Conservation (phyloP, 2,888 invertebrate species). For the Lapara coniferarum region DNA sequence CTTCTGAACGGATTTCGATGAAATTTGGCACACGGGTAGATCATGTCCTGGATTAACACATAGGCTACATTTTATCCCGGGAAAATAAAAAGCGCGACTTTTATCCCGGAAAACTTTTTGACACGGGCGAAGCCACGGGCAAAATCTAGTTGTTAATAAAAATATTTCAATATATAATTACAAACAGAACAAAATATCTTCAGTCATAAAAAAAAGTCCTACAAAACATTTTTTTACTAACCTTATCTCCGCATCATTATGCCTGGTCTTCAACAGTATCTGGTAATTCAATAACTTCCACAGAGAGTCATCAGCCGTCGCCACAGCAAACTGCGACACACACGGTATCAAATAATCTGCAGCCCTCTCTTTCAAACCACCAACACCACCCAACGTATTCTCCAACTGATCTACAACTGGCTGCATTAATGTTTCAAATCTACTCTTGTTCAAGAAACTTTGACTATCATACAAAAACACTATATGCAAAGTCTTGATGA, state of each 20-base stretch:
- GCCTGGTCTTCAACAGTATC: slow-evolving; percentile 93
- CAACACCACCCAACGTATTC: slow-evolving; percentile 87
- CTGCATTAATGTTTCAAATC: slow-evolving; percentile 92
- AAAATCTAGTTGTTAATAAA: no score
- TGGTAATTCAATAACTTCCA: slow-evolving; percentile 97
- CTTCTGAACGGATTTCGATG: no score
- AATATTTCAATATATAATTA: not conserved
- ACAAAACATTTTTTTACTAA: slow-evolving; percentile 36
- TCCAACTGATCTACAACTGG: slow-evolving; percentile 95
- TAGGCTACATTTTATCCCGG: no score
- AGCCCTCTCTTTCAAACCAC: slow-evolving; percentile 84
- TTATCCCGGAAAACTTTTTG: no score
- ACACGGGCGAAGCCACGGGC: no score
- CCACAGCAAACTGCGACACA: slow-evolving; percentile 91
- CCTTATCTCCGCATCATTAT: slow-evolving; percentile 88
- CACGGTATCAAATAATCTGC: slow-evolving; percentile 88
- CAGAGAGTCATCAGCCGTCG: slow-evolving; percentile 91
- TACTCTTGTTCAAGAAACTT: slow-evolving; percentile 92
- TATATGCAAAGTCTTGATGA: slow-evolving; percentile 89
- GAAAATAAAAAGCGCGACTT: no score
- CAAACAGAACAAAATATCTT: not conserved
- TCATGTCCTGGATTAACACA: no score
- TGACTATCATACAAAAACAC: slow-evolving; percentile 93
- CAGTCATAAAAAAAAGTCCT: not conserved
- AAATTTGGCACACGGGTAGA: no score